Conservation (phyloP, 2,797 vertebrate genomes). For the Leuciscus waleckii region DNA sequence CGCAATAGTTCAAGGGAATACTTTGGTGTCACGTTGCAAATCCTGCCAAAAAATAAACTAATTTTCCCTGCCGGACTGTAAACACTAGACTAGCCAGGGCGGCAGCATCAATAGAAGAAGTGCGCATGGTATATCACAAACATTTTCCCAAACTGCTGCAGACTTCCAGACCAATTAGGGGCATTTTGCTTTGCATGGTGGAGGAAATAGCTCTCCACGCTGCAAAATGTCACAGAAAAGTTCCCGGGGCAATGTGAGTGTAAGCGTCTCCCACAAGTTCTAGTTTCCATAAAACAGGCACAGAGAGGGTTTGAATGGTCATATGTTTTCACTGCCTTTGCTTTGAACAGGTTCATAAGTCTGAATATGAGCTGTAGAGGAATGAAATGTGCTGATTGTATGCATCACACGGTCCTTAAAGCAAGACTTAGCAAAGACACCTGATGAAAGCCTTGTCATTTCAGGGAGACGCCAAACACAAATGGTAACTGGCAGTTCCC, state of each 20-base stretch:
- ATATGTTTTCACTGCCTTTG: not conserved
- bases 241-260: conserved; percentile 72
- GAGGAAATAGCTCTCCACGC: conserved; percentile 89
- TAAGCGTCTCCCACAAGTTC: conserved; percentile 63
- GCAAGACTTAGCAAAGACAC: not conserved
- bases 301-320: conserved; percentile 25
- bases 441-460: not conserved
- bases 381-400: not conserved
- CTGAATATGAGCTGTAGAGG: not conserved
- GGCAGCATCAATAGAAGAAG: conserved; percentile 74
- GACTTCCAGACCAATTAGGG: conserved; percentile 88
- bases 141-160: conserved; percentile 83
- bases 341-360: conserved; percentile 24
- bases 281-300: conserved; percentile 55
- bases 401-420: not conserved
- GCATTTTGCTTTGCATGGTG: conserved; percentile 82
- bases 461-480: conserved; percentile 3
- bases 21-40: conserved; percentile 82
- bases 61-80: conserved; percentile 82
- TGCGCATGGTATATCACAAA: conserved; percentile 83
- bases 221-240: conserved; percentile 86
- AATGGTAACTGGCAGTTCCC: conserved; percentile 23
- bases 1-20: conserved; percentile 79
- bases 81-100: conserved; percentile 81
- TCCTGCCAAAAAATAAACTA: conserved; percentile 79